phyloP scores from a whole-genome alignment of 1,140 invertebrate genomes.

The Drosophila eugracilis region DNA sequence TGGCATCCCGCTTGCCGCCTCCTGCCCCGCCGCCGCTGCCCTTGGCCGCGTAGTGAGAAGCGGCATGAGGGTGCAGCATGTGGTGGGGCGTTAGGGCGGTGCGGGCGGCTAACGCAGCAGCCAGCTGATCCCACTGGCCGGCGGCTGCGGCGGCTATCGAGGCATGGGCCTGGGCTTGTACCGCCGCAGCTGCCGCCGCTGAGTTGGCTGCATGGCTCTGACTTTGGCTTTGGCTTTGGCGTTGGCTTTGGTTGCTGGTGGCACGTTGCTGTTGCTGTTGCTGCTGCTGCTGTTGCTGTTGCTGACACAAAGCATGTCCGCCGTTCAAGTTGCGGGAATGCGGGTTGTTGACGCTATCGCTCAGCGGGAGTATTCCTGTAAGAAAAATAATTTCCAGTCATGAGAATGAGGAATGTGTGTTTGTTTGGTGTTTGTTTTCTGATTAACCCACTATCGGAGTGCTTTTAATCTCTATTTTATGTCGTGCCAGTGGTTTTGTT shows the following conservation, averaged over 20 bases:
- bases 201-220: constrained; percentile 55
- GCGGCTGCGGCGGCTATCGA: constrained; percentile 60
- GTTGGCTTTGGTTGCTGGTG: constrained; percentile 81
- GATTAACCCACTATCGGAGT: too few species aligned
- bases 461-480: too few species aligned
- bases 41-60: constrained; percentile 66
- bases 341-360: too few species aligned
- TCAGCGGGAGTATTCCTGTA: background rate
- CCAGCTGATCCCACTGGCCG: constrained; percentile 78
- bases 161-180: too few species aligned
- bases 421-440: too few species aligned
- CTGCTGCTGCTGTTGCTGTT: constrained; percentile 54
- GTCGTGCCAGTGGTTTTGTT: too few species aligned
- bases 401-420: too few species aligned
- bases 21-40: constrained; percentile 37
- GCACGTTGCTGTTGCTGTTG: constrained; percentile 64
- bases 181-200: constrained; percentile 56
- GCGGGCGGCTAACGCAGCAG: constrained; percentile 76
- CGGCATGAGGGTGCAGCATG: constrained; percentile 63
- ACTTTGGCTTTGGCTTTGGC: constrained; percentile 72
- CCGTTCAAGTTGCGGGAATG: too few species aligned
- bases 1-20: constrained; percentile 79
- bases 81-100: constrained; percentile 84
- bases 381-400: too few species aligned
- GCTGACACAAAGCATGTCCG: too few species aligned